Evolutionary conservation across 2,797 vertebrate species (phyloP), one percentile per base, ranked within the genome.

Genomic region (Fistularia commersonii): DNA sequence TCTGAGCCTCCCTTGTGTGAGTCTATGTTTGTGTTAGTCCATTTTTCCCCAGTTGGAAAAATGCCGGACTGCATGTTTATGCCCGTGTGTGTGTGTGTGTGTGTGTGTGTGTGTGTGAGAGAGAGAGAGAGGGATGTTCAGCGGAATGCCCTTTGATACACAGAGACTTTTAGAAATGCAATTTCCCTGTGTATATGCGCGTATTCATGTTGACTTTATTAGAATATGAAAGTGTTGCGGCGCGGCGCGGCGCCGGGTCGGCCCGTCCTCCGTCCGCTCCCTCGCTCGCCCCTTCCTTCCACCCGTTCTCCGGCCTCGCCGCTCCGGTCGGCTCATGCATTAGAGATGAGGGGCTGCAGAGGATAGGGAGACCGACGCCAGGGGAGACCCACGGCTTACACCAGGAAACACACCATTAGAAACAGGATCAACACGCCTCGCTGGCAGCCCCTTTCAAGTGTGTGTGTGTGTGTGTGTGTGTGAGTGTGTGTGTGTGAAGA

Each of bases 191-290:
- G 77, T 83, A 12, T 80, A 68, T 71, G 75, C 59, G 67, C 78
- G 83, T 80, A 85, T 86, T 86, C 79, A 91, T 92, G 90, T 85
- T 91, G 89, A 85, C 88, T 93, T 93, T 95, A 98, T 97, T 98
- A 95, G 93, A 97, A 97, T 97, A 96, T 97, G 93, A 98, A 96
- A 97, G 95, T 95, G 93, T 95, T 92, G 92, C 87, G 89, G 91
- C 88, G 92, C 89, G 85, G 87, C 92, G 93, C 93, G 91, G 85
- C n/a, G n/a, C n/a, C 92, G 90, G 80, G 77, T 74, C 70, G 81
- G 69, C 75, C 69, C 67, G 69, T 58, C 69, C 74, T 81, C 76
- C 57, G 77, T 79, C 72, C 72, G 69, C 76, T 61, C 77, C 55
- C 66, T 41, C 73, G 79, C 60, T 72, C 13, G n/a, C 41, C 69